A percentile compares a stretch with the other conserved stretches of the same genome.
These are phyloP conservation scores for Drosophila austrosaltans DNA, from an alignment of 2,888 invertebrate genomes.

Conservation along the genomic window DNA sequence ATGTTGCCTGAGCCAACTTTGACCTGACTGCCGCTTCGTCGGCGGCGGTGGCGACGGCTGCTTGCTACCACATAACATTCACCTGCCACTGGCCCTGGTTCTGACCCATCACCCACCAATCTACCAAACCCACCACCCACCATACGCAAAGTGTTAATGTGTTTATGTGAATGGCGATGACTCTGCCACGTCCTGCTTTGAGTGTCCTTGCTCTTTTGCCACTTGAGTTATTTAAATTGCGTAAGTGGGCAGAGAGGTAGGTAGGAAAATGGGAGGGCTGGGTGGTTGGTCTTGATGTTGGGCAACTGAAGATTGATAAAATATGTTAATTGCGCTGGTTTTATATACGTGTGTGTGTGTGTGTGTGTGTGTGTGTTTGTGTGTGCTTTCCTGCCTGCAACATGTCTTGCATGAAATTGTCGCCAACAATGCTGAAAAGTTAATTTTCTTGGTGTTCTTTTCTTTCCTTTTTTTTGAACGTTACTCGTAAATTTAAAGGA, in stretches of 20 bases:
- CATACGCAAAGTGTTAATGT: slow-evolving; percentile 72
- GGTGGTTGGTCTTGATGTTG: slow-evolving; percentile 22
- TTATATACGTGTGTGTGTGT: slow-evolving; percentile 17
- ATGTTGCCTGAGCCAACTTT: slow-evolving; percentile 68
- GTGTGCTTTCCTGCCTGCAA: slow-evolving; percentile 24
- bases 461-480: slow-evolving; percentile 2
- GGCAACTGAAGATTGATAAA: slow-evolving; percentile 70
- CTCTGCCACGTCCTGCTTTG: slow-evolving; percentile 43
- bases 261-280: slow-evolving; percentile 20
- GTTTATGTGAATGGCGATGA: slow-evolving; percentile 63
- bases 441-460: slow-evolving; percentile 66
- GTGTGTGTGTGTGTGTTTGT: slow-evolving; percentile 22
- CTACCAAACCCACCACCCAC: slow-evolving; percentile 28
- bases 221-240: slow-evolving; percentile 77
- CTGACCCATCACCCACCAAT: slow-evolving; percentile 32
- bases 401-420: slow-evolving; percentile 59
- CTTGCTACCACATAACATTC: slow-evolving; percentile 14
- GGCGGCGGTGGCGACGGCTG: neutral
- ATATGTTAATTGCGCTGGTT: slow-evolving; percentile 75
- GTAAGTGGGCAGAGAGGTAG: slow-evolving; percentile 48
- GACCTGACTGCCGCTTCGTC: slow-evolving; percentile 39
- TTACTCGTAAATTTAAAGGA: slow-evolving; percentile 56
- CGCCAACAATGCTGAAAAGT: slow-evolving; percentile 73
- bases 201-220: slow-evolving; percentile 67
- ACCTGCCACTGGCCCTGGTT: slow-evolving; percentile 43